Evolutionary conservation across 2,113 vertebrate species (phyloP).

Genomic region (Oenanthe oenanthe): DNA sequence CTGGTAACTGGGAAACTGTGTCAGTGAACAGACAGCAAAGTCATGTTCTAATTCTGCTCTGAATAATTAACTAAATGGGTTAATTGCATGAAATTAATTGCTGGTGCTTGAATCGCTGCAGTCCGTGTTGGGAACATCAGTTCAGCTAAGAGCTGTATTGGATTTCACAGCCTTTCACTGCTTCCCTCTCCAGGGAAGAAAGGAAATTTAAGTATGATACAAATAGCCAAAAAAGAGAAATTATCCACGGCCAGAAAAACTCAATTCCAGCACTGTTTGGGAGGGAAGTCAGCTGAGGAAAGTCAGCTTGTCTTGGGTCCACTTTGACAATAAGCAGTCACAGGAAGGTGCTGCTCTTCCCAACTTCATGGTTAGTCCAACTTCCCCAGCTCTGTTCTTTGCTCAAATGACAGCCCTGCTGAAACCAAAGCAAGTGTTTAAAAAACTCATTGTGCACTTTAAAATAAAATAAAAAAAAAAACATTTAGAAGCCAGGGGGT

Average conservation of each 20-base stretch:
- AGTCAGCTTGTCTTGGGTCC: neutral
- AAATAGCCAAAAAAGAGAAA: neutral
- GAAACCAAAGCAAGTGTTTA: neutral
- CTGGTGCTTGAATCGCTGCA: neutral
- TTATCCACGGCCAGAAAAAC: neutral
- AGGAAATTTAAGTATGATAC: neutral
- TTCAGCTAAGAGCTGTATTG: neutral
- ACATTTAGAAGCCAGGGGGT: neutral
- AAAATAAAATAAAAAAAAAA: neutral
- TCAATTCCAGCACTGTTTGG: neutral
- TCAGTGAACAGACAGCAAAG: neutral
- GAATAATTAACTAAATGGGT: neutral
- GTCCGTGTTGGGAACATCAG: neutral
- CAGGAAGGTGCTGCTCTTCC: neutral
- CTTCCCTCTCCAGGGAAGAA: neutral
- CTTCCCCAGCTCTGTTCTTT: neutral
- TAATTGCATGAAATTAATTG: constrained; percentile 21
- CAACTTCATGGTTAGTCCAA: neutral
- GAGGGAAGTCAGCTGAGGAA: neutral
- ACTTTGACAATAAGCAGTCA: neutral
- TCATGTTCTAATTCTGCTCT: neutral
- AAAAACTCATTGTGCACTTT: neutral
- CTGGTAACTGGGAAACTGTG: neutral
- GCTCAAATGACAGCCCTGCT: neutral
- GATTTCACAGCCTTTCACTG: neutral